Base-by-base conservation (phyloP, 64 coral and sea anemone species). In the Exaiptasia diaphana region DNA sequence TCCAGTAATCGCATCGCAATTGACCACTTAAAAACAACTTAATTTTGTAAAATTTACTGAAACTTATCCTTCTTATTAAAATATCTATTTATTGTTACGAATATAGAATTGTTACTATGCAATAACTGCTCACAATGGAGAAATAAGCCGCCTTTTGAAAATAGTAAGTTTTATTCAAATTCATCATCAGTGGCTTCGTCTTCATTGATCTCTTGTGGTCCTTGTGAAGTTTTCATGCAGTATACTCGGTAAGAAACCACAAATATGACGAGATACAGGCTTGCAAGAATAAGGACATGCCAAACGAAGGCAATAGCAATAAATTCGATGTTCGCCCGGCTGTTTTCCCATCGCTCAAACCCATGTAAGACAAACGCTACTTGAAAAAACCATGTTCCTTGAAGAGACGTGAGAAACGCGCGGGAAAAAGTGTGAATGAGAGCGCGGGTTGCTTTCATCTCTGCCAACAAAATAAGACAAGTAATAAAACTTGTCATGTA, bases 371-470 rank as follows among this genome's bases (percentile, higher is more conserved):
- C 83, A 49, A 87, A 93, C 9, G 74, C 83, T 28, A 57, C 27
- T 42, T 93, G 90, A 42, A 59, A 93, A 65, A 93, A 93, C 90
- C 90, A 93, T 18, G 75, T 67, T n/a, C 90, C 90, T 21, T 93
- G 90, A 6, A 93, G 25, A 37, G 76, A 67, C 5, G 78, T 28
- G 26, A 93, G 80, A 55, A 86, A 93, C 44, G 83, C 67, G 18
- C 61, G 69, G 17, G 68, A 27, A 53, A 93, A 53, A 64, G 54
- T 8, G 6, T 34, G 59, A 22, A 86, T 53, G 1, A 55, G 67
- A 31, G 63, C 37, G 24, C 69, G 45, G 13, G 33, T 40, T 8
- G 69, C 70, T 41, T 64, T 36, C 54, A 68, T 82, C 41, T 80
- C 34, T 48, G 83, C 32, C 25, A 97, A 25, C 18, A 97, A 34